Percentiles rank a stretch among this genome's conserved stretches.
These are phyloP conservation scores for Agrypnus murinus DNA, from an alignment of 2,888 invertebrate species.

Conservation along the genomic window DNA sequence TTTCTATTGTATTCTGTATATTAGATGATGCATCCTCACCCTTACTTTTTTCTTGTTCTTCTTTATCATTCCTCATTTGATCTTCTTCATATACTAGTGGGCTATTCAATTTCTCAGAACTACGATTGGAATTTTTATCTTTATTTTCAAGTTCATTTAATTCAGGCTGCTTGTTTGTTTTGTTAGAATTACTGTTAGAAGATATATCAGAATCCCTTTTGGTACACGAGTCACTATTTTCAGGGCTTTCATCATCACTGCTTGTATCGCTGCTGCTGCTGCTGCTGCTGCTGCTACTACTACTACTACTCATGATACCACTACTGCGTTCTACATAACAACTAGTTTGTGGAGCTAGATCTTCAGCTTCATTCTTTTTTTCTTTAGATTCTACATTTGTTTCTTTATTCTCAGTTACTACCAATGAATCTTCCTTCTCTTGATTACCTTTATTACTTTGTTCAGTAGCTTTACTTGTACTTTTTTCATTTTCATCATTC, in stretches of 20 bases:
- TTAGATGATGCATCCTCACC: constrained; percentile 7
- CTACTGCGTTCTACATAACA: no score
- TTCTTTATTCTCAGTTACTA: neutral
- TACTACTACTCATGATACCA: no score
- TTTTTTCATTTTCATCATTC: neutral
- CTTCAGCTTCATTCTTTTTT: neutral
- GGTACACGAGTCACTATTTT: constrained; percentile 4
- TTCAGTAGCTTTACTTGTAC: neutral
- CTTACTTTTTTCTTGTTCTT: neutral
- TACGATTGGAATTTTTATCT: no score
- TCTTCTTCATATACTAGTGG: neutral
- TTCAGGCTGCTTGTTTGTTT: no score
- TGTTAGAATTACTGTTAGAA: neutral
- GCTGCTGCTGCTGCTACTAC: constrained; percentile 2
- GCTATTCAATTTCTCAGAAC: neutral
- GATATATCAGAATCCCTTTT: neutral
- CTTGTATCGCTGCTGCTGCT: neutral
- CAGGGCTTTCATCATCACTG: constrained; percentile 24
- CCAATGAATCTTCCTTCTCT: neutral
- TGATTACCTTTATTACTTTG: neutral
- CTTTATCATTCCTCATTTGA: constrained; percentile 3
- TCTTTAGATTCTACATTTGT: neutral
- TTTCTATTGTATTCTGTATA: neutral
- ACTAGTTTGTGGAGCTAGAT: neutral
- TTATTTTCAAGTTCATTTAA: no score